Evolutionary conservation across 2,888 invertebrate species (phyloP), one percentile per base, ranked within the genome.

Genomic region (Aspidapion aeneum): DNA sequence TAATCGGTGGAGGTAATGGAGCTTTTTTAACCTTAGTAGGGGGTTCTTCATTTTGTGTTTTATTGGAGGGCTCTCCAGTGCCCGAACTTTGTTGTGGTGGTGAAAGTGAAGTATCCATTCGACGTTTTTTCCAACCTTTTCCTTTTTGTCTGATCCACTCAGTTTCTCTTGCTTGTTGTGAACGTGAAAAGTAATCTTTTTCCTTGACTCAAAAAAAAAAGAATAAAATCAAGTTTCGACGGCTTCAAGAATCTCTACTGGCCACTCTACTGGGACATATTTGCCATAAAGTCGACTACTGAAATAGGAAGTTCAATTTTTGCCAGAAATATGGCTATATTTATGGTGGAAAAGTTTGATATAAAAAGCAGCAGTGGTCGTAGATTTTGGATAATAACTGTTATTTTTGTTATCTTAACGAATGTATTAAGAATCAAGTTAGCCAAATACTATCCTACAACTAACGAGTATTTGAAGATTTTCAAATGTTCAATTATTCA

Each of bases 381-480:
- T 17, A 61, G 56, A 18, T 54, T 69, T 2, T 63, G 66, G 49
- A 57, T 61, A 16, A 57, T 63, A 20, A 55, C 61, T 2, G 64
- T 66, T 35, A 12, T 63, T 16, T 59, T 60, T 21, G 55, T 57
- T 20, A 66, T 70, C 9, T n/a, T 52, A 21, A 35, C 67, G 1
- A 67, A 69, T 55, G 51, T 69, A 35, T 3, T 67, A 0, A 66
- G 65, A 66, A 20, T 68, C 48, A 66, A 67, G 58, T 22, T 67
- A 12, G 63, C 64, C 16, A 20, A 58, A 16, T 22, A 57, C 17
- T 62, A 68, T 51, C 64, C 62, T 16, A 54, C 52, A 9, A 61
- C 60, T 18, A 57, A 69, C 12, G 62, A 63, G 20, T 49, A 59
- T 20, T 57, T 55, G 7, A 58, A 63, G 50, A 60, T 68, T 51